A percentile compares a stretch with the other conserved stretches of the same genome.
Evolutionary conservation across 2,797 vertebrate species (phyloP).

Genomic region (Tauraco hartlaubi): DNA sequence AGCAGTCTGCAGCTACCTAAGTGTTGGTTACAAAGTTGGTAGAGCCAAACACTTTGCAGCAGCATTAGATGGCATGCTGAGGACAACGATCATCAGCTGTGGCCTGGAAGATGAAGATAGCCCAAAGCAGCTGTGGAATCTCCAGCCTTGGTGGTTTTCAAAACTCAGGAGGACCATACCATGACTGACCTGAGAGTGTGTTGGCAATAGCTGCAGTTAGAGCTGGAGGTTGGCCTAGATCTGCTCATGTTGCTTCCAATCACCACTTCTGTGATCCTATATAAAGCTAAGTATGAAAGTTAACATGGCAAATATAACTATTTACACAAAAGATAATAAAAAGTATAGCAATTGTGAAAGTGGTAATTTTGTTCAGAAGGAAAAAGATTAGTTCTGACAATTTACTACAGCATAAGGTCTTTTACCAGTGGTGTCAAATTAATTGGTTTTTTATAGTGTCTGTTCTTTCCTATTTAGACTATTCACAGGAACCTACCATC

Average conservation of each 20-base stretch:
- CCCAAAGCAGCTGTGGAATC: background rate
- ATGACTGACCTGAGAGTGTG: background rate
- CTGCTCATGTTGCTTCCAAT: background rate
- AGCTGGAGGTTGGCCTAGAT: background rate
- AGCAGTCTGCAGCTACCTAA: background rate
- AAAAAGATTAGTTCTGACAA: background rate
- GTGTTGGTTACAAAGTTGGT: background rate
- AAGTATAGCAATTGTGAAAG: background rate
- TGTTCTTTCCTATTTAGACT: conserved; percentile 3
- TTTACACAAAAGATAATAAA: background rate
- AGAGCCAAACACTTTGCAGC: background rate
- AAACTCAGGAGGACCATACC: background rate
- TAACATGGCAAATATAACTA: background rate
- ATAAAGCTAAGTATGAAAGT: background rate
- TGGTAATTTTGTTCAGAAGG: background rate
- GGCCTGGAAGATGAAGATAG: background rate
- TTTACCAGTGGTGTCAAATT: background rate
- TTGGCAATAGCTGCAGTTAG: background rate
- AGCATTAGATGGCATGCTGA: background rate
- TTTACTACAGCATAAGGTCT: background rate
- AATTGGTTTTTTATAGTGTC: background rate
- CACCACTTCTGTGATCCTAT: background rate
- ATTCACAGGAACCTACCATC: background rate
- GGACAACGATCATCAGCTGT: background rate
- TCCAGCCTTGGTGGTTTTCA: background rate